Evolutionary conservation across 2,888 invertebrate genomes (phyloP), one percentile per base, ranked within the genome.

Genomic region (Hyposoter didymator): DNA sequence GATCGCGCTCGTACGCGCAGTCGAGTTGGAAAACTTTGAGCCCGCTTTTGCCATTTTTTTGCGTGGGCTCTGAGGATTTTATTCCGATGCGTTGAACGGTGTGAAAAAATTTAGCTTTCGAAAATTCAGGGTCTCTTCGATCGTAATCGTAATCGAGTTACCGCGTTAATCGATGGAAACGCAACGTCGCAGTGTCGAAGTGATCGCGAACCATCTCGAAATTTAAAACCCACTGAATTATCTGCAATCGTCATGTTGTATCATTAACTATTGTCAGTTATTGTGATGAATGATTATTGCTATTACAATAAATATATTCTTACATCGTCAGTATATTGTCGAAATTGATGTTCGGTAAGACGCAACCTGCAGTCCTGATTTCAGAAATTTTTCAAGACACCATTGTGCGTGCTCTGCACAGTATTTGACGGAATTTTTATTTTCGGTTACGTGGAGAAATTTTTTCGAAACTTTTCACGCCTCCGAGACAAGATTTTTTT

Each of bases 241-340:
- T 82, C 52, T 49, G 39, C 67, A 78, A 82, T 78, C 74, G 70
- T 22, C 64, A 70, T 70, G 75, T 81, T 84, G 72, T 83, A 69
- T 69, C 74, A 76, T 78, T 74, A 67, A 82, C 82, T 66, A 84
- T 84, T 81, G 69, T 78, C 52, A 39, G 39, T 82, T 52, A 84
- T 87, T 70, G 67, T 74, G 70, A 87, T 74, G 59, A 85, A 83
- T 85, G 55, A 86, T 86, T 82, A 88, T 88, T 88, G 78, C 82
- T 76, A 85, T 82, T 86, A 88, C 88, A 89, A 89, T 87, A 90
- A 89, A 91, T 91, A 91, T 91, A 91, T 92, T 91, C 91, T 91
- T 91, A 89, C 90, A 91, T 90, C 91, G 90, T 89, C 83, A 89
- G 88, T 78, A 78, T 10, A 39, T 78, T 19, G 19, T 32, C 49